These are phyloP conservation scores for Vulpes vulpes DNA, from an alignment of 2,113 vertebrate species.

Conservation along the genomic window DNA sequence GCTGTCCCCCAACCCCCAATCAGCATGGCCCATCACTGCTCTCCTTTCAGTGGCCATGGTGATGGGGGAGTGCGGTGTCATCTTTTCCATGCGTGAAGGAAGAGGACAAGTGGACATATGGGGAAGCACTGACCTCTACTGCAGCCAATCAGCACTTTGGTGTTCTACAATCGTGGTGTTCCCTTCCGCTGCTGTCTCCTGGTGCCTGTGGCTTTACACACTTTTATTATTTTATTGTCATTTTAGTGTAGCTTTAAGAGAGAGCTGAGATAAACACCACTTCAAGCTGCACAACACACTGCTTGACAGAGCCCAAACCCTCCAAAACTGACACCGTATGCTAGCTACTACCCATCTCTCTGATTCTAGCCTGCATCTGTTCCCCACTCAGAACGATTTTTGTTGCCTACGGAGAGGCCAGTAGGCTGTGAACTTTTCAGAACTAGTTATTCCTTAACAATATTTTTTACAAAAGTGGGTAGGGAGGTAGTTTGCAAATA, in stretches of 20 bases:
- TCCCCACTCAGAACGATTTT: neutral
- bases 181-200: neutral
- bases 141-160: neutral
- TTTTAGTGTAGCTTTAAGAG: neutral
- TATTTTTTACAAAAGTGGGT: neutral
- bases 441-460: neutral
- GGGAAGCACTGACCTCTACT: neutral
- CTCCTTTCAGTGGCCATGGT: rapidly evolving
- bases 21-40: neutral
- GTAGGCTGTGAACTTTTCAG: neutral
- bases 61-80: rapidly evolving
- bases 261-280: neutral
- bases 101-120: neutral
- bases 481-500: neutral
- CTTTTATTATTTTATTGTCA: neutral
- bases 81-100: neutral
- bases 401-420: neutral
- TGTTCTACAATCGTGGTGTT: neutral
- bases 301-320: neutral
- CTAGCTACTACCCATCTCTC: neutral
- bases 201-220: neutral
- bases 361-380: neutral
- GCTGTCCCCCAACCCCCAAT: neutral
- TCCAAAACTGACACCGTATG: neutral
- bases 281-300: neutral